Evolutionary conservation across 2,797 vertebrate species (phyloP), one percentile per base, ranked within the genome.

Genomic region (Chrysocyon brachyurus): DNA sequence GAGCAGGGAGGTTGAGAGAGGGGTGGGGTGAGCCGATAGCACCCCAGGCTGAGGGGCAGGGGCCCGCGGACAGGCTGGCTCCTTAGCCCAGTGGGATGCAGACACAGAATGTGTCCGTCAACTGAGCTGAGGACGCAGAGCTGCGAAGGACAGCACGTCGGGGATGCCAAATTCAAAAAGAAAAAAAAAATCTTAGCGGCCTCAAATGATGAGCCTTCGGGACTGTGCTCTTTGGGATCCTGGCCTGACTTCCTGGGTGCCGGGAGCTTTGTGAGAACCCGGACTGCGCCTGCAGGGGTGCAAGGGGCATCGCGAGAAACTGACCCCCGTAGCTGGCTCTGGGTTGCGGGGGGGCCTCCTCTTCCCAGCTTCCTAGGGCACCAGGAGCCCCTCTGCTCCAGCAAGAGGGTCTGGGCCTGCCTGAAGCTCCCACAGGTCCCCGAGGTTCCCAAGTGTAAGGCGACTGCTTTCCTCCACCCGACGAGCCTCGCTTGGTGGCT

Each of bases 401-500:
- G 36, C 31, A 89, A 63, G 59, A 68, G 17, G 2, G 54, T 28
- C 22, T 77, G 19, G n/a, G 31, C 15, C 54, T 61, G 24, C 70
- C 28, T 22, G 56, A 90, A 90, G 59, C 21, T 21, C 54, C 15
- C 6, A 1, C 0, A 4, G 46, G 40, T 3, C 6, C 28, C 40
- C 36, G 6, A 24, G 10, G 72, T 26, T 2, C 57, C 40, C 66
- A 24, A 0, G 5, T 21, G 1, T 46, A 22, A 9, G 19, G 57
- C 1, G 24, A 12, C 2, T 22, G 57, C 52, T 87, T 12, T 31
- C 63, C 40, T 52, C 52, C 12, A 6, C 46, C 17, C 12, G 31
- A 33, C 1, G 40, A 93, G 79, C 11, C 72, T 22, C 56, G 21
- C 11, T 0, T 22, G 31, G 40, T 40, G 40, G 40, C 40, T 40